Evolutionary conservation across 2,113 vertebrate genomes (phyloP).

Genomic region (Carassius auratus): DNA sequence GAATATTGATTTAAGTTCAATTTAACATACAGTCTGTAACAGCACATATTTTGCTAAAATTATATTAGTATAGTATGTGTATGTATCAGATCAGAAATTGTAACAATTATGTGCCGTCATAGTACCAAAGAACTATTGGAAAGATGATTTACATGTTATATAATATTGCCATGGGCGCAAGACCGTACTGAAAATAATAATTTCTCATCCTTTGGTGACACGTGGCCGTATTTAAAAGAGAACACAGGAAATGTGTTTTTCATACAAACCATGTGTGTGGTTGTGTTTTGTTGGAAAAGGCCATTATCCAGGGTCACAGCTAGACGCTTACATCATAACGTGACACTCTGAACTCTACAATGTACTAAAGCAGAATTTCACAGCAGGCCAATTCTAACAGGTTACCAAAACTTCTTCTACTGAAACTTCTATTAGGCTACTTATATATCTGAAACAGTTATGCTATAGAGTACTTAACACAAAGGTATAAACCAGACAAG

Average conservation of each 20-base stretch:
- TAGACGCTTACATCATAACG: not conserved
- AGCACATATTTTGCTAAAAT: too few species aligned
- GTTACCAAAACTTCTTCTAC: not conserved
- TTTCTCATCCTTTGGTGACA: slow-evolving; percentile 6
- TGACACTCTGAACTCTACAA: not conserved
- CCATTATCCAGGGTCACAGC: not conserved
- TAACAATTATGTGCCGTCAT: too few species aligned
- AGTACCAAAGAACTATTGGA: not conserved
- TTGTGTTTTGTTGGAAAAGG: not conserved
- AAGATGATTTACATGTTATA: not conserved
- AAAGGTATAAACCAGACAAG: not conserved
- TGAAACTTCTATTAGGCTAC: not conserved
- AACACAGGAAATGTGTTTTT: slow-evolving; percentile 41
- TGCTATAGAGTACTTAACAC: not conserved
- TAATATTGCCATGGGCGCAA: not conserved
- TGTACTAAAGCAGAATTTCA: not conserved
- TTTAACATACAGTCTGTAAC: too few species aligned
- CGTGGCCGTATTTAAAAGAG: not conserved
- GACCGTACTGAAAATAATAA: slow-evolving; percentile 20
- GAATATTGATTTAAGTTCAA: too few species aligned
- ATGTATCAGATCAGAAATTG: too few species aligned
- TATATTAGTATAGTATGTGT: too few species aligned
- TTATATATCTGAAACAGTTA: not conserved
- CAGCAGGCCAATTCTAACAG: slow-evolving; percentile 1
- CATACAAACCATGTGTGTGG: slow-evolving; percentile 52